These are phyloP conservation scores for Rhorus exstirpatorius DNA, from an alignment of 2,888 invertebrate species.

Conservation along the genomic window DNA sequence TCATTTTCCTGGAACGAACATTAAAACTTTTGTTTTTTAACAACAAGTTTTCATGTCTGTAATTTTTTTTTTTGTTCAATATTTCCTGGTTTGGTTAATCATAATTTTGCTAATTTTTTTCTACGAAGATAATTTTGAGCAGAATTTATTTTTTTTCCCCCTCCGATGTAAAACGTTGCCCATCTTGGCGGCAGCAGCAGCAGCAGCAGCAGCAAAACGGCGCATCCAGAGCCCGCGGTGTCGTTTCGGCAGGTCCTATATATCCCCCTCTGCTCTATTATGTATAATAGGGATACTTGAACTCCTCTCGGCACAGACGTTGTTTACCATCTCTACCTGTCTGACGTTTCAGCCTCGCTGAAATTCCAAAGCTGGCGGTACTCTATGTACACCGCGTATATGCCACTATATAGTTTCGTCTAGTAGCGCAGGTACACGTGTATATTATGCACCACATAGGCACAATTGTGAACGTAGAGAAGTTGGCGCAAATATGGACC, in stretches of 20 bases:
- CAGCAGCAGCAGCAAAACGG: constrained; percentile 11
- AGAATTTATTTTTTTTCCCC: background rate
- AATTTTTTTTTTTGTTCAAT: too few relatives aligned
- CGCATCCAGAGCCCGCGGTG: constrained; percentile 27
- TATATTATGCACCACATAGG: background rate
- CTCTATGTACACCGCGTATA: constrained; percentile 11
- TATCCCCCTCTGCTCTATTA: constrained; percentile 72
- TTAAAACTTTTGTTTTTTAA: too few relatives aligned
- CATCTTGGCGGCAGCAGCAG: constrained; percentile 2
- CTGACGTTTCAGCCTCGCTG: constrained; percentile 73
- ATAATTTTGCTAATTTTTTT: background rate
- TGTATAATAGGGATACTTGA: constrained; percentile 79
- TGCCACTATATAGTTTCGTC: constrained; percentile 10
- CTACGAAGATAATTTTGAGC: background rate
- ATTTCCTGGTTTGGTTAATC: background rate
- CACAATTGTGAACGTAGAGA: background rate
- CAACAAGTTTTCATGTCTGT: too few relatives aligned
- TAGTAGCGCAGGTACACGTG: background rate
- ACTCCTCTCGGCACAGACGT: constrained; percentile 75
- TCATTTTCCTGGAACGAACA: too few relatives aligned
- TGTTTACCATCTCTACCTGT: constrained; percentile 80
- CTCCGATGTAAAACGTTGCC: background rate
- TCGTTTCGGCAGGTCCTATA: constrained; percentile 72
- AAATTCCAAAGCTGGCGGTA: constrained; percentile 70
- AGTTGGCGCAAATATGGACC: background rate